phyloP scores from a whole-genome alignment of 2,113 vertebrate species.

The Electrona antarctica region DNA sequence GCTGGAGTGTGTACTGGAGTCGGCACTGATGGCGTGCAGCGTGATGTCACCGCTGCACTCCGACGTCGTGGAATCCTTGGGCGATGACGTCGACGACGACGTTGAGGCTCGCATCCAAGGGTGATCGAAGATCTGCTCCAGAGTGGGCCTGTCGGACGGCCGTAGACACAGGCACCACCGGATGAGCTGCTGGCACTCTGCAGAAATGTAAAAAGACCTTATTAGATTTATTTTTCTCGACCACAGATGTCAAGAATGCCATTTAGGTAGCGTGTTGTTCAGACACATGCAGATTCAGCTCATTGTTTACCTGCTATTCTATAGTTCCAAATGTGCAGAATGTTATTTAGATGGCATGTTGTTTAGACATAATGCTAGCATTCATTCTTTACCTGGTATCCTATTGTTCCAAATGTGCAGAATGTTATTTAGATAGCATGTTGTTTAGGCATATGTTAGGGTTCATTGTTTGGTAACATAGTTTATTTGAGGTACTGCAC shows the following conservation, averaged over 20 bases:
- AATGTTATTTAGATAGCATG: not conserved
- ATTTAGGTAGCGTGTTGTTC: not conserved
- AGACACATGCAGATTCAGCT: not conserved
- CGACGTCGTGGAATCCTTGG: conserved; percentile 32
- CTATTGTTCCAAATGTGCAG: not conserved
- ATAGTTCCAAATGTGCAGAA: not conserved
- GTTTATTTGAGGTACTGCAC: no score
- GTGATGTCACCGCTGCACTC: conserved; percentile 82
- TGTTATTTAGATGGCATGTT: not conserved
- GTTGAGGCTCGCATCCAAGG: conserved; percentile 81
- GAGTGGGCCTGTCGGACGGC: conserved; percentile 88
- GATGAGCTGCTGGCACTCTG: conserved; percentile 90
- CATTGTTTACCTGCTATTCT: not conserved
- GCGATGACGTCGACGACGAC: no score
- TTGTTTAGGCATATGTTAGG: not conserved
- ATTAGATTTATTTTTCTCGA: not conserved
- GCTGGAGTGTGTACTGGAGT: conserved; percentile 87
- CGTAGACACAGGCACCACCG: conserved; percentile 89
- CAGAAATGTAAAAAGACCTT: rapidly evolving
- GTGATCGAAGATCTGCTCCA: conserved; percentile 90
- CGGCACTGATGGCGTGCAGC: conserved; percentile 80
- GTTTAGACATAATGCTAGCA: not conserved
- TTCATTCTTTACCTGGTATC: not conserved
- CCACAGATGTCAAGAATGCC: no score
- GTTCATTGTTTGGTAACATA: not conserved